Conservation (phyloP, 2,113 vertebrate genomes). For the Amazona vittata region DNA sequence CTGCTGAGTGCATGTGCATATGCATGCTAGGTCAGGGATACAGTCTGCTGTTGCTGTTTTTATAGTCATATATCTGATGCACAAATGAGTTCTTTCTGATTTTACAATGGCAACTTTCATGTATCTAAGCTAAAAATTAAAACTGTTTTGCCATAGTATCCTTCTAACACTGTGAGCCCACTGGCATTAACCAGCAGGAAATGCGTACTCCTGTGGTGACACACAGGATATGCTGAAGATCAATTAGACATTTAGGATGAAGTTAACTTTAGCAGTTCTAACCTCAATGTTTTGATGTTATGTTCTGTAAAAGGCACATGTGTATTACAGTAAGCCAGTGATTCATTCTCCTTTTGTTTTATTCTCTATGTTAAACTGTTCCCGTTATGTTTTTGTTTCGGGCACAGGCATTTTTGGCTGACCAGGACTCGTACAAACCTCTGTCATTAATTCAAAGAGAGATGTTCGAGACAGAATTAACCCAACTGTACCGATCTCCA, state of each 20-base stretch:
- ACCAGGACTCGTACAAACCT: not conserved
- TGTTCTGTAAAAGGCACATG: not conserved
- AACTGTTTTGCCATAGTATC: conserved; percentile 28
- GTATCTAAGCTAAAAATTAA: conserved; percentile 30
- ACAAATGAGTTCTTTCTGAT: conserved; percentile 38
- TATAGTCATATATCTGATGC: conserved; percentile 46
- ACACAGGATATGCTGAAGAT: not conserved
- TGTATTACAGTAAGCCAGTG: not conserved
- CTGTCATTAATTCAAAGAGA: not conserved
- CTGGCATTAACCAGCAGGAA: conserved; percentile 7
- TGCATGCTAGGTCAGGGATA: not conserved
- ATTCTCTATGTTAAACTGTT: not conserved
- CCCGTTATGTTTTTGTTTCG: not conserved
- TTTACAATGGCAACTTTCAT: conserved; percentile 26
- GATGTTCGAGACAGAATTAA: not conserved
- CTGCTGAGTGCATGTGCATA: not conserved
- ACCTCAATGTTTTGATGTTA: not conserved
- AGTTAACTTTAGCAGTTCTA: conserved; percentile 16
- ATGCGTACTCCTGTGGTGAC: not conserved
- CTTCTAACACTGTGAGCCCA: not conserved
- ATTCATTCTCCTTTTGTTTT: not conserved
- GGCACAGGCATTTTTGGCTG: not conserved
- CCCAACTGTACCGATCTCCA: not conserved
- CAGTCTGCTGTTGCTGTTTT: not conserved
- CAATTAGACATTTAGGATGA: conserved; percentile 18